A percentile compares a stretch with the other conserved stretches of the same genome.
Conservation (phyloP, 2,113 vertebrate species). For the Megaleporinus macrocephalus region DNA sequence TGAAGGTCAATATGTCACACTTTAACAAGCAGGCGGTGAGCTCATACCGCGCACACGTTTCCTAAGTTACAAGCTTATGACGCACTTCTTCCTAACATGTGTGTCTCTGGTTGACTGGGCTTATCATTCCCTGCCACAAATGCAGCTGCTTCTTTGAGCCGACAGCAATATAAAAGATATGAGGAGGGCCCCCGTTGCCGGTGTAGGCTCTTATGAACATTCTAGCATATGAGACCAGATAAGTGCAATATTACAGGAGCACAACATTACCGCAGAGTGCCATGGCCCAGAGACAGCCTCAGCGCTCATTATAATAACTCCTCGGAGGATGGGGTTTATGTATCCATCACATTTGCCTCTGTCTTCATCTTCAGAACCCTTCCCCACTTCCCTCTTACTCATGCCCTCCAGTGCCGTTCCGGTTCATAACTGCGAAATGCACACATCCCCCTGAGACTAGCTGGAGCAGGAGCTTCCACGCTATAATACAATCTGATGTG, state of each 20-base stretch:
- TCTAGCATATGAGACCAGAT: constrained; percentile 18
- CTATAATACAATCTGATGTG: constrained; percentile 24
- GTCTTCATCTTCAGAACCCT: not conserved
- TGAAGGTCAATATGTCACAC: no score
- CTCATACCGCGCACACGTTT: not conserved
- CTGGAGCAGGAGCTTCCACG: not conserved
- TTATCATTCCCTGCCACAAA: constrained; percentile 31
- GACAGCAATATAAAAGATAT: constrained; percentile 12
- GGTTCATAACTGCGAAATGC: constrained; percentile 7
- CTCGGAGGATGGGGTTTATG: not conserved
- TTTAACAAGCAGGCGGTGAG: no score
- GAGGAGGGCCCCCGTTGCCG: not conserved
- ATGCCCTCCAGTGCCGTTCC: not conserved
- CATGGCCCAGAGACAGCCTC: not conserved
- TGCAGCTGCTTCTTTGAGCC: not conserved
- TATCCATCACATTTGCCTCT: constrained; percentile 31
- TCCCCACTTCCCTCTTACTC: constrained; percentile 7
- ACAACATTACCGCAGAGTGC: constrained; percentile 1
- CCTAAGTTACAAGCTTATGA: not conserved
- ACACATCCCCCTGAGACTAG: not conserved
- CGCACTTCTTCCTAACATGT: not conserved
- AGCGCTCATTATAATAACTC: constrained; percentile 27
- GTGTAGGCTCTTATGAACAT: constrained; percentile 17
- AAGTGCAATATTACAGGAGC: constrained; percentile 22
- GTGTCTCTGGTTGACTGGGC: constrained; percentile 27